A percentile compares a stretch with the other conserved stretches of the same genome.
Conservation (phyloP, 2,113 vertebrate species). For the Dipodomys spectabilis region DNA sequence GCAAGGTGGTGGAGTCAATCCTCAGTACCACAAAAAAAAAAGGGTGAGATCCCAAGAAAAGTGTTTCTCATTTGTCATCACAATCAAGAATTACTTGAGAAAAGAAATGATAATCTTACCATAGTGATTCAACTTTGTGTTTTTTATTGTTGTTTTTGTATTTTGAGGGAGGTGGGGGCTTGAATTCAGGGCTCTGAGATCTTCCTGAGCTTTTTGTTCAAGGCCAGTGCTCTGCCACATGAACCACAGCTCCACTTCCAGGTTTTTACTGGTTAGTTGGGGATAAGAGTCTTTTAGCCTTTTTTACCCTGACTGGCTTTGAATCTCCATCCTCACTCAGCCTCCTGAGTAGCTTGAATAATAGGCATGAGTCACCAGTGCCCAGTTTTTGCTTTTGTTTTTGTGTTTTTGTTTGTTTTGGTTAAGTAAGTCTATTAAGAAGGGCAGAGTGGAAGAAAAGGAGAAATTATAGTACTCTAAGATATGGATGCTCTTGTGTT, state of each 20-base stretch:
- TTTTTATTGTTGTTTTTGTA: too few relatives aligned
- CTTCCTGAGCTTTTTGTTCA: too few relatives aligned
- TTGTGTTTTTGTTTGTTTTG: background rate
- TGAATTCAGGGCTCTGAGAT: too few relatives aligned
- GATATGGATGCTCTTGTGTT: background rate
- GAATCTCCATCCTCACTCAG: too few relatives aligned
- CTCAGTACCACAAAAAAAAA: background rate
- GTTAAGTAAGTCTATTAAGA: background rate
- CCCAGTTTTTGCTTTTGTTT: background rate
- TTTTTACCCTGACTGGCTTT: too few relatives aligned
- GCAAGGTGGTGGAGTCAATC: background rate
- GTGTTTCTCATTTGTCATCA: background rate
- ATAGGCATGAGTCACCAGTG: too few relatives aligned
- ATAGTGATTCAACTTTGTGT: background rate
- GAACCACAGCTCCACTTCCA: too few relatives aligned
- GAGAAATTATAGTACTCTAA: background rate
- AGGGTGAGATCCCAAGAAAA: background rate
- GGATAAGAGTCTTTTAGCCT: too few relatives aligned
- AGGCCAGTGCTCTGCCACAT: too few relatives aligned
- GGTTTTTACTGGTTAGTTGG: too few relatives aligned
- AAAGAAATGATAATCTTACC: background rate
- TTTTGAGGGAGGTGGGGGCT: too few relatives aligned
- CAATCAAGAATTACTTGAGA: conserved; percentile 51
- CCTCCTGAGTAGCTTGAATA: too few relatives aligned
- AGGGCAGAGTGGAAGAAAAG: background rate